A percentile compares a stretch with the other conserved stretches of the same genome.
phyloP scores from a whole-genome alignment of 2,113 vertebrate genomes.

The Chaetops frenatus region DNA sequence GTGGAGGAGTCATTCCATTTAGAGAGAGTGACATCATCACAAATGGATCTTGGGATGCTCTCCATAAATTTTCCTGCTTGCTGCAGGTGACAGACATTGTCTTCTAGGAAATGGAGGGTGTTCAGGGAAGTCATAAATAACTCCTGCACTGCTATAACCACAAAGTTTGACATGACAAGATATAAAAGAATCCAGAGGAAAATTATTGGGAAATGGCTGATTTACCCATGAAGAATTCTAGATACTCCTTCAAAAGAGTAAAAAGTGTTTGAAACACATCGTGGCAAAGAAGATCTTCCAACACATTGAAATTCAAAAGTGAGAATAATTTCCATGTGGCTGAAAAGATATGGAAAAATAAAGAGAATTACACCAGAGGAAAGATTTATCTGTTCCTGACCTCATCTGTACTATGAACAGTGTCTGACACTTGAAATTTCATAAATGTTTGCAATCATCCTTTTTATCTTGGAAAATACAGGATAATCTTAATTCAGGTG shows the following conservation, averaged over 20 bases:
- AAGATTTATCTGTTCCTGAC: neutral
- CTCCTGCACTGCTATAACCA: neutral
- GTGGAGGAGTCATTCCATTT: slow-evolving; percentile 38
- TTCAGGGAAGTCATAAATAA: slow-evolving; percentile 35
- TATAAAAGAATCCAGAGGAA: neutral
- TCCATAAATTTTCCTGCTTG: slow-evolving; percentile 40
- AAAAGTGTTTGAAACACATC: neutral
- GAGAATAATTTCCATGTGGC: neutral
- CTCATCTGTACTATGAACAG: neutral
- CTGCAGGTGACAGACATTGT: slow-evolving; percentile 34
- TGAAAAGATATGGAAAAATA: neutral
- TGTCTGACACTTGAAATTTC: neutral
- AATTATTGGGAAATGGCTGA: neutral
- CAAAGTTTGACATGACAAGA: neutral
- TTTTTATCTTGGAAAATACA: neutral
- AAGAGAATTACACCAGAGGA: neutral
- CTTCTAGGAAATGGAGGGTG: slow-evolving; percentile 23
- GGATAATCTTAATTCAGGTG: neutral
- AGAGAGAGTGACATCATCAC: slow-evolving; percentile 49
- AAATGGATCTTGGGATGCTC: neutral
- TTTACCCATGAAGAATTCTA: neutral
- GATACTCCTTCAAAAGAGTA: neutral
- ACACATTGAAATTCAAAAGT: neutral
- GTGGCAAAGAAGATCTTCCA: neutral
- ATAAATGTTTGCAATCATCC: neutral